phyloP scores from a whole-genome alignment of 1,140 invertebrate genomes.

The Harlomillsia oculata region DNA sequence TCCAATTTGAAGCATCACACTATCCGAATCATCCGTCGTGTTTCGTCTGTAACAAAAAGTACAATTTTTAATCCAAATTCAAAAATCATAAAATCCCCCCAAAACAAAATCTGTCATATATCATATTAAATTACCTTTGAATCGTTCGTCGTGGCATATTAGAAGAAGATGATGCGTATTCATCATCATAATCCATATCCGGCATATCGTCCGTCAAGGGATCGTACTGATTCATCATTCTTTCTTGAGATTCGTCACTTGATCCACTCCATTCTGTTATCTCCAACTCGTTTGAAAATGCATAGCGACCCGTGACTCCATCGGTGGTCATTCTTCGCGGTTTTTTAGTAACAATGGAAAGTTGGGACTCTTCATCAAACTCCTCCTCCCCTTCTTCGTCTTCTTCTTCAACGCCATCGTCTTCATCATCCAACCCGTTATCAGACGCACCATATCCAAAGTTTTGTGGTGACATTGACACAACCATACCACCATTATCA shows the following conservation, averaged over 20 bases:
- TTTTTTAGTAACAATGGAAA: too few relatives aligned
- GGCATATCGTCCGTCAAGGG: background rate
- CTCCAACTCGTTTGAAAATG: slow-evolving; percentile 3
- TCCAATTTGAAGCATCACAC: too few relatives aligned
- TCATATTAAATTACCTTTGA: too few relatives aligned
- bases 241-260: slow-evolving; percentile 4
- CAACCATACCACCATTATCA: slow-evolving; percentile 1
- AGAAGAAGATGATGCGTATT: too few relatives aligned
- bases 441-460: slow-evolving; percentile 2
- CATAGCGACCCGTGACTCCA: too few relatives aligned
- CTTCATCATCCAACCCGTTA: background rate
- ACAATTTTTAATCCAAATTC: too few relatives aligned
- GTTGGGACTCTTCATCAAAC: too few relatives aligned
- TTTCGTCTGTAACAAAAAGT: too few relatives aligned
- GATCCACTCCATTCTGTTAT: slow-evolving; percentile 8
- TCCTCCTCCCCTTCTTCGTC: too few relatives aligned
- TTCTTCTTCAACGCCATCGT: background rate
- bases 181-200: background rate
- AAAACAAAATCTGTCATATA: background rate
- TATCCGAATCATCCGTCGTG: too few relatives aligned
- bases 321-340: too few relatives aligned
- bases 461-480: slow-evolving; percentile 6
- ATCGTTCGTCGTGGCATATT: too few relatives aligned
- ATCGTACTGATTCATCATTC: background rate
- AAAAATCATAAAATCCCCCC: background rate